Percentiles rank a stretch among this genome's conserved stretches.
Conservation (phyloP, 2,797 vertebrate species). For the Chiroxiphia lanceolata region DNA sequence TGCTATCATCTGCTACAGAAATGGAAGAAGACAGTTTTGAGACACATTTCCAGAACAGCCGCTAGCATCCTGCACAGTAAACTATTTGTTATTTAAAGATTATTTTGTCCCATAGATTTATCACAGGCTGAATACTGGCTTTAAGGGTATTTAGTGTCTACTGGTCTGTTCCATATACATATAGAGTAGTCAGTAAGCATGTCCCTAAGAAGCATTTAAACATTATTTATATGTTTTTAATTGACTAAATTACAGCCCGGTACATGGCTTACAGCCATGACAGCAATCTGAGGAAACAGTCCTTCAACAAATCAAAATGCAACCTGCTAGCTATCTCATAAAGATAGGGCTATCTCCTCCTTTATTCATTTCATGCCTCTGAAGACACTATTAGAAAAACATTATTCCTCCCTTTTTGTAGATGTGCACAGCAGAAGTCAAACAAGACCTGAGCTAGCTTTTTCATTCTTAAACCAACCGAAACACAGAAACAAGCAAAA, state of each 20-base stretch:
- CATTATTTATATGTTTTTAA: conserved; percentile 33
- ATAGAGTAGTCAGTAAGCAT: neutral
- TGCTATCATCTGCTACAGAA: neutral
- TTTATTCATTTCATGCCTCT: conserved; percentile 20
- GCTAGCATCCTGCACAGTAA: neutral
- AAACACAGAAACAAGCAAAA: neutral
- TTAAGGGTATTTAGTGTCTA: neutral
- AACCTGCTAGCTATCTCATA: neutral
- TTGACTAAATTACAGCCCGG: conserved; percentile 25
- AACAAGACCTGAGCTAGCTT: neutral
- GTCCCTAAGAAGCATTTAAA: neutral
- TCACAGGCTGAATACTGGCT: neutral
- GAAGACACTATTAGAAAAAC: conserved; percentile 40
- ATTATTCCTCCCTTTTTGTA: conserved; percentile 26
- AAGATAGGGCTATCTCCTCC: conserved; percentile 8
- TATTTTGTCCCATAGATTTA: neutral
- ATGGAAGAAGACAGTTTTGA: neutral
- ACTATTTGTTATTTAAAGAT: neutral
- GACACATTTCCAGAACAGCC: neutral
- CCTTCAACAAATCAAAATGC: conserved; percentile 34
- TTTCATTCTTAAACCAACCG: neutral
- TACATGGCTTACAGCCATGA: neutral
- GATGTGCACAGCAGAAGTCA: neutral
- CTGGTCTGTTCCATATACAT: neutral
- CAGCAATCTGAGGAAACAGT: neutral